Percentiles rank a stretch among this genome's conserved stretches.
These are phyloP conservation scores for Acarapis woodi DNA, from an alignment of 1,140 invertebrate species.

Conservation along the genomic window DNA sequence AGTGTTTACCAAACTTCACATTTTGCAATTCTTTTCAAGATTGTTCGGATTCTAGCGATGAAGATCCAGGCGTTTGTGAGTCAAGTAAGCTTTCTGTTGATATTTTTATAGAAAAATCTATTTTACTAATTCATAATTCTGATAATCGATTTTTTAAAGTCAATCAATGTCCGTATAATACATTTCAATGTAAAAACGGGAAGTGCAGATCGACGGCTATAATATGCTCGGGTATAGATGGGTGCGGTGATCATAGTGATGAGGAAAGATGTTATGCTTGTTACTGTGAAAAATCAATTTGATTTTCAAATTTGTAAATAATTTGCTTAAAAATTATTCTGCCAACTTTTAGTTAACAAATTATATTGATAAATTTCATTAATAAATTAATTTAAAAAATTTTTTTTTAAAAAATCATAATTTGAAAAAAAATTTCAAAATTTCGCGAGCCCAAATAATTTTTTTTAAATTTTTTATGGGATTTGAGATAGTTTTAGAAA, in stretches of 20 bases:
- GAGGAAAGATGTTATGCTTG: slow-evolving; percentile 51
- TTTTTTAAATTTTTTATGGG: too few species aligned
- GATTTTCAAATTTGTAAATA: too few species aligned
- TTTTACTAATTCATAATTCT: neutral
- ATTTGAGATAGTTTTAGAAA: too few species aligned
- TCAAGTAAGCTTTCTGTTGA: slow-evolving; percentile 13
- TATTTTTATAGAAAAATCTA: neutral
- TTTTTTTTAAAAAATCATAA: too few species aligned
- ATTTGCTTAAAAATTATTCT: too few species aligned
- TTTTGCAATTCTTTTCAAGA: slow-evolving; percentile 63
- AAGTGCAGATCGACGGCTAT: slow-evolving; percentile 55
- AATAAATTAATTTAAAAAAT: too few species aligned
- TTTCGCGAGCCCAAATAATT: too few species aligned
- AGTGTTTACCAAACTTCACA: slow-evolving; percentile 55
- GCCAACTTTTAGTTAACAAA: too few species aligned
- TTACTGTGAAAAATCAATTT: too few species aligned
- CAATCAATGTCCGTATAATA: slow-evolving; percentile 7
- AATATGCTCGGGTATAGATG: slow-evolving; percentile 52
- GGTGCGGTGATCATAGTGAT: slow-evolving; percentile 61
- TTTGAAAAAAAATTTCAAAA: too few species aligned
- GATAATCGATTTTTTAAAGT: neutral
- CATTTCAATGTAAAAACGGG: slow-evolving; percentile 37
- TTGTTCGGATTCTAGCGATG: slow-evolving; percentile 53
- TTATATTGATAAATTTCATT: too few species aligned
- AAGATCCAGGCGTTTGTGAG: slow-evolving; percentile 36